Conservation (phyloP, 2,888 invertebrate species). For the Timema podura region DNA sequence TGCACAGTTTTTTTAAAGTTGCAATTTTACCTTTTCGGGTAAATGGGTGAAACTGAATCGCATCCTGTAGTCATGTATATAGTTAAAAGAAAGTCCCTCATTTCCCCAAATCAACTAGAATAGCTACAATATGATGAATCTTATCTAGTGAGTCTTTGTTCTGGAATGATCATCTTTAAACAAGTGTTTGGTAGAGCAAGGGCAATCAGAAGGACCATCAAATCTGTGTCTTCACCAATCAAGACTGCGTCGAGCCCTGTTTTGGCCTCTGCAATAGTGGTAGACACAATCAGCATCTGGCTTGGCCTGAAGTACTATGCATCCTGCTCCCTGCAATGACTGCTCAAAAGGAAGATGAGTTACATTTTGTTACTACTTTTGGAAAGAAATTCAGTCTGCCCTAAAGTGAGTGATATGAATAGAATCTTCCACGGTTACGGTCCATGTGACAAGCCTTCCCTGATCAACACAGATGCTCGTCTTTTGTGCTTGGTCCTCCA, state of each 20-base stretch:
- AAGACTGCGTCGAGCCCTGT: neutral
- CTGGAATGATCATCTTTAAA: neutral
- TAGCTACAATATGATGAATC: neutral
- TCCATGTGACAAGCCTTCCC: conserved; percentile 1
- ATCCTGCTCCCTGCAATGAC: neutral
- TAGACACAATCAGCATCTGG: neutral
- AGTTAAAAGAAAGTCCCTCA: neutral
- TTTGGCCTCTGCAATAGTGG: conserved; percentile 5
- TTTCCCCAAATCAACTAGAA: neutral
- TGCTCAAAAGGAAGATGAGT: neutral
- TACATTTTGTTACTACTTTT: neutral
- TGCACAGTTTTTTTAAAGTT: neutral
- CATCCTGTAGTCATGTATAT: neutral
- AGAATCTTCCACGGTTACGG: conserved; percentile 2
- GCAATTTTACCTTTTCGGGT: neutral
- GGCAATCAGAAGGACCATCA: neutral
- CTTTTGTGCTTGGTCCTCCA: conserved; percentile 8
- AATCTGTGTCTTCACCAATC: neutral
- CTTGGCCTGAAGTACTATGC: neutral
- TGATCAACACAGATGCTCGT: neutral
- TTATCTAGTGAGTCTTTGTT: neutral
- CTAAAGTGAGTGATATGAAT: neutral
- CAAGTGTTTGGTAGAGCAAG: neutral
- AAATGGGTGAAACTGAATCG: neutral
- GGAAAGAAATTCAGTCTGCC: neutral